Base-by-base conservation (phyloP, 2,113 vertebrate genomes). In the Poeciliopsis prolifica region DNA sequence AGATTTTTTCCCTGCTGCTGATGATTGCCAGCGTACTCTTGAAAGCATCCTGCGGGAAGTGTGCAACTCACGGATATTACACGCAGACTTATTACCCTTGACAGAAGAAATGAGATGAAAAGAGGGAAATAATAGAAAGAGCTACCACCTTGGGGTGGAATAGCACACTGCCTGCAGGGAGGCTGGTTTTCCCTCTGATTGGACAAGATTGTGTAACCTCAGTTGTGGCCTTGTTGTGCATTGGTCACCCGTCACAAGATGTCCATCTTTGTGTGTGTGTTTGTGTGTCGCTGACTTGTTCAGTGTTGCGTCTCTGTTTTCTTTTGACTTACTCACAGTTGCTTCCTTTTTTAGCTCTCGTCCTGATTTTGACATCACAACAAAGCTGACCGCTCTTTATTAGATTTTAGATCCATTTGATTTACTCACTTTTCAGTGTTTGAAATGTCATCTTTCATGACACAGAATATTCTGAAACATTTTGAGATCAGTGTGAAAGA, bases 51-150 rank as follows among this genome's bases (percentile, higher is more conserved):
- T 80, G 85, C 79, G 69, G 87, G 85, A 84, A 83, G 79, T 30
- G 77, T 77, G 78, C 67, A 22, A 82, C 81, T 86, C 74, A 48
- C 75, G 76, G 82, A 87, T 89, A 69, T 87, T 88, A 82, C 85
- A 82, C 75, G 61, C 80, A 81, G 77, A 82, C 77, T 78, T 91
- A 89, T 89, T 87, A 79, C 82, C 87, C 88, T 86, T 79, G 75
- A 90, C 87, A 82, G 77, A 87, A 85, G 83, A 86, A 89, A 88
- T 73, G 58, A 83, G 84, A 91, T 89, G 78, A 89, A 90, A 89
- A 87, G 86, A 82, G 70, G 68, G 70, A 81, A 90, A 81, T 87
- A 87, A 90, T 82, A 77, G 35, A 86, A 78, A 87, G 77, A 88
- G 86, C 79, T 61, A 58, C 69, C 65, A 78, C 84, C 75, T 86